A percentile compares a stretch with the other conserved stretches of the same genome.
Conservation (phyloP, 2,113 vertebrate species). For the Hemichromis elongatus region DNA sequence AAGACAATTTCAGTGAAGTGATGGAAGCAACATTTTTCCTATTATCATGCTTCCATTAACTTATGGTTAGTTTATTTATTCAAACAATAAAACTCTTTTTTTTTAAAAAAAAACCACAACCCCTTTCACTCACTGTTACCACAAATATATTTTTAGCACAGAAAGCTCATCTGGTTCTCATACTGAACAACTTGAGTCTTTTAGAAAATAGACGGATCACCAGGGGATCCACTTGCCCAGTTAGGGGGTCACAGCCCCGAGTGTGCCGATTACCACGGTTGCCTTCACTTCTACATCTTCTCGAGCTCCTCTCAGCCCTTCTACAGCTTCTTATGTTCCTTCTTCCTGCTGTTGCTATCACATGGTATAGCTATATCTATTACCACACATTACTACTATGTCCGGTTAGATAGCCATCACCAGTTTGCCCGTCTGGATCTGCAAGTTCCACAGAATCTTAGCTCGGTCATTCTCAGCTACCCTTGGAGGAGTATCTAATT, state of each 20-base stretch:
- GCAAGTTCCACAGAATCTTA: fast-evolving
- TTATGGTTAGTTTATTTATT: not conserved
- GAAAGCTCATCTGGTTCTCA: not conserved
- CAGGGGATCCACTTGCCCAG: not conserved
- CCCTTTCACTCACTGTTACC: not conserved
- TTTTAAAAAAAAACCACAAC: not conserved
- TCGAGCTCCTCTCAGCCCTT: not conserved
- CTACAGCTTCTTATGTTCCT: not conserved
- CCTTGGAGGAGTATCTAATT: not conserved
- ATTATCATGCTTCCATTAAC: not conserved
- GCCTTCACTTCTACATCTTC: not conserved
- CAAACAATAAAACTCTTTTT: not conserved
- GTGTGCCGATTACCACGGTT: not conserved
- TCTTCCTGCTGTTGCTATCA: not conserved
- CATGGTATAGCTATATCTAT: not conserved
- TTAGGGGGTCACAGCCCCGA: fast-evolving
- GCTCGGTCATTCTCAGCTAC: not conserved
- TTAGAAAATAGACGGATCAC: not conserved
- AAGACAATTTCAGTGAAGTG: not conserved
- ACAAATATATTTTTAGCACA: not conserved
- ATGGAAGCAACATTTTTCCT: not conserved
- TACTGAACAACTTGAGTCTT: not conserved
- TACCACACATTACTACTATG: not conserved
- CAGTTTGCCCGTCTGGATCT: not conserved
- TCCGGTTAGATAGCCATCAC: not conserved